Percentiles rank a stretch among this genome's conserved stretches.
Evolutionary conservation across 2,797 vertebrate genomes (phyloP).

Genomic region (Euthynnus affinis): DNA sequence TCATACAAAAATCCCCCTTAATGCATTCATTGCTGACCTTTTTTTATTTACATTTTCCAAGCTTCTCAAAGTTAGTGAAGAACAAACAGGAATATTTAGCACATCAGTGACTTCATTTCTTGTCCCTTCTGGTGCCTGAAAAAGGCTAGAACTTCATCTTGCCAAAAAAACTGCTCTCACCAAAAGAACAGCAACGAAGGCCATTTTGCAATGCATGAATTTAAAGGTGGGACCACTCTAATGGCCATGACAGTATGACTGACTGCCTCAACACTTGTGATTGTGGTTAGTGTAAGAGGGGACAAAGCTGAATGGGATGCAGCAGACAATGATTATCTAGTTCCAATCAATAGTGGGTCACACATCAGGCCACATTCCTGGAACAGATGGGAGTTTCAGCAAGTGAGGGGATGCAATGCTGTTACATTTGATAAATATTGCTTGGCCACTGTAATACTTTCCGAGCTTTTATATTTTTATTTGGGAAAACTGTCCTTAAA

Average conservation of each 20-base stretch:
- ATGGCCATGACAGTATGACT: constrained; percentile 35
- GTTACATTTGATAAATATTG: constrained; percentile 30
- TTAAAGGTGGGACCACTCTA: constrained; percentile 29
- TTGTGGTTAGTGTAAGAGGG: constrained; percentile 47
- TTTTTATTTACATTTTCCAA: constrained; percentile 11
- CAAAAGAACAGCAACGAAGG: constrained; percentile 29
- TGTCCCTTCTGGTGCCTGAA: constrained; percentile 20
- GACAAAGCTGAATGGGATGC: constrained; percentile 48
- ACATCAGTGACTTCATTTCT: constrained; percentile 15
- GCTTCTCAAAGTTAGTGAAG: constrained; percentile 5
- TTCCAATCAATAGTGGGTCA: constrained; percentile 77
- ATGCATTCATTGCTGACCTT: constrained; percentile 16
- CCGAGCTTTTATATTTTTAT: not conserved
- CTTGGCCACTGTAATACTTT: not conserved
- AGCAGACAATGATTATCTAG: constrained; percentile 66
- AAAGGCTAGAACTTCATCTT: not conserved
- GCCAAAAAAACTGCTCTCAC: constrained; percentile 23
- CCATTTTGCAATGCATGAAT: constrained; percentile 36
- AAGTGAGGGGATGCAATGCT: constrained; percentile 27
- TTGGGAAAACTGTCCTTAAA: not conserved
- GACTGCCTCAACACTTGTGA: constrained; percentile 56
- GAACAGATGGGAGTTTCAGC: constrained; percentile 58
- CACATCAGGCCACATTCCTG: constrained; percentile 71
- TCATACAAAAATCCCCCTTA: not conserved
- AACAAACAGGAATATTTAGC: constrained; percentile 49